Conservation (phyloP, 23 tunicate species). For the Trididemnum clinides region DNA sequence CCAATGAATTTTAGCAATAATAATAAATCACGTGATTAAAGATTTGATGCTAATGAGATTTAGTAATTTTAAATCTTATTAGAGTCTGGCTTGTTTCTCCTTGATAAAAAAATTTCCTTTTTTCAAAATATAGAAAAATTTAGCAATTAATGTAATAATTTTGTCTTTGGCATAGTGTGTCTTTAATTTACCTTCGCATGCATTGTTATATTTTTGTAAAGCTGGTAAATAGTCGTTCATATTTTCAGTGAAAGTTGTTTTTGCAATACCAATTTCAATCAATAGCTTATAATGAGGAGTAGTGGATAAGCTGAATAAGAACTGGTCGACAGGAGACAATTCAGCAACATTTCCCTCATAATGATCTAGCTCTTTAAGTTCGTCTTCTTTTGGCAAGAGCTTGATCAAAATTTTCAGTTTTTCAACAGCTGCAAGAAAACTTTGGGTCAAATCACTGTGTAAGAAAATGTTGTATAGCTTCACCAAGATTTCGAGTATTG, state of each 20-base stretch:
- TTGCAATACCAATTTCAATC: constrained; percentile 53
- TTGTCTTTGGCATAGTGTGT: too few species aligned
- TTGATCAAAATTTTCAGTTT: constrained; percentile 32
- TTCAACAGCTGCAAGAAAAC: constrained; percentile 18
- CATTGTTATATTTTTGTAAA: background rate
- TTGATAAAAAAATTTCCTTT: background rate
- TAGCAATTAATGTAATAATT: too few species aligned
- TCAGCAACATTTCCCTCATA: background rate
- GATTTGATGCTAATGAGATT: too few species aligned
- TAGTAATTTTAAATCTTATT: too few species aligned
- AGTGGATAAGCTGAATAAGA: constrained; percentile 7
- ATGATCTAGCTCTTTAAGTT: background rate
- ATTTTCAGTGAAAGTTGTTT: background rate
- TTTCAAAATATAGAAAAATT: background rate
- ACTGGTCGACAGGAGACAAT: constrained; percentile 41
- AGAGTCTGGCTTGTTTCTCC: too few species aligned
- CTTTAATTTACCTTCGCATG: constrained; percentile 30
- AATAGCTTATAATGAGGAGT: constrained; percentile 25
- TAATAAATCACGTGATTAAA: too few species aligned
- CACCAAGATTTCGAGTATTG: too few species aligned
- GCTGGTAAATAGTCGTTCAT: background rate
- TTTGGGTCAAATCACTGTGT: too few species aligned
- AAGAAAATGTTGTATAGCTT: too few species aligned
- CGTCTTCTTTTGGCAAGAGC: constrained; percentile 17
- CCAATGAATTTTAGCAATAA: too few species aligned